Conservation (phyloP, 2,113 vertebrate genomes). For the Plecturocebus donacophilus region DNA sequence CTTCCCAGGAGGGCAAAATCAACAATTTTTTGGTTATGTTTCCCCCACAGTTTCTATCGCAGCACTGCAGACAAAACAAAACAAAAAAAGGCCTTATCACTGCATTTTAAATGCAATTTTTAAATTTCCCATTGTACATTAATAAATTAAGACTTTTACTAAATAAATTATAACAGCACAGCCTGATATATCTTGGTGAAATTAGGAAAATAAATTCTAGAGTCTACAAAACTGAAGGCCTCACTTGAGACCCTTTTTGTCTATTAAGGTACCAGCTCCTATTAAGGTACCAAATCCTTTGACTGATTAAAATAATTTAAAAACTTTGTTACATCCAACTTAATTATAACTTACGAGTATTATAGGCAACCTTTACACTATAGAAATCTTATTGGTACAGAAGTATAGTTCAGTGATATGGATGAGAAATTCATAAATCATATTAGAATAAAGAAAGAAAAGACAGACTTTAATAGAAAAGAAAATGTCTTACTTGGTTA, state of each 20-base stretch:
- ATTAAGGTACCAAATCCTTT: background rate
- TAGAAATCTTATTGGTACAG: background rate
- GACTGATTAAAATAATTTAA: background rate
- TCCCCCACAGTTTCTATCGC: background rate
- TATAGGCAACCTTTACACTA: background rate
- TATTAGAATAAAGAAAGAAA: slow-evolving; percentile 60
- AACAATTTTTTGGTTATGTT: background rate
- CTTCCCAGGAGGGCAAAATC: background rate
- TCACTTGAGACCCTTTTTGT: background rate
- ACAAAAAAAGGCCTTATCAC: background rate
- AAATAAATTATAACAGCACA: background rate
- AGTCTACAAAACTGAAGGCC: background rate
- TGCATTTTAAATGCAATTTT: background rate
- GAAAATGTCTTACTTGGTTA: slow-evolving; percentile 92
- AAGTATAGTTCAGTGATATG: slow-evolving; percentile 34
- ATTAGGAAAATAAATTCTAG: slow-evolving; percentile 19
- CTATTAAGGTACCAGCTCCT: background rate
- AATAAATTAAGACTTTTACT: background rate
- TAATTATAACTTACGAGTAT: background rate
- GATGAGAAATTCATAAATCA: slow-evolving; percentile 54
- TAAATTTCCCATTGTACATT: background rate
- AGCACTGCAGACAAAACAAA: background rate
- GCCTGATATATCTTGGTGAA: background rate
- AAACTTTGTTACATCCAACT: background rate
- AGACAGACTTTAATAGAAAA: slow-evolving; percentile 74